Conservation (phyloP, 2,797 vertebrate genomes). For the Thalassophryne amazonica region DNA sequence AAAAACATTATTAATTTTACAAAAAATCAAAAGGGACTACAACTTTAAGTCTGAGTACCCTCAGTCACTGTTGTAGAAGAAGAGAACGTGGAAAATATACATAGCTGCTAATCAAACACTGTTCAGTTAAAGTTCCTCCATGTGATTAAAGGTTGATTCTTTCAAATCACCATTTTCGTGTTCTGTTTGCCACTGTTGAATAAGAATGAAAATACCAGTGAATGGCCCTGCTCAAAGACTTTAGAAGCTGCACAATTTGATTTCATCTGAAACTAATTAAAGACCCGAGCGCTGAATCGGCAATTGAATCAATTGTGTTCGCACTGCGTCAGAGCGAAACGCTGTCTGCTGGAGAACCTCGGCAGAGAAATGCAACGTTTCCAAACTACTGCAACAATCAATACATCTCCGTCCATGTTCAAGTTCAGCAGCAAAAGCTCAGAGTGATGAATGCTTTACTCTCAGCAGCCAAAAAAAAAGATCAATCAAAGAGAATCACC, state of each 20-base stretch:
- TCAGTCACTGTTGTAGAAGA: too few species aligned
- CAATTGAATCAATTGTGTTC: conserved; percentile 9
- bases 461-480: conserved; percentile 24
- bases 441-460: conserved; percentile 4
- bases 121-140: too few species aligned
- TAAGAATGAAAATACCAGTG: background rate
- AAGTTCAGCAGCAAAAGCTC: conserved; percentile 2
- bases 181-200: background rate
- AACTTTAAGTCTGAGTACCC: too few species aligned
- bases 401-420: background rate
- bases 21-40: too few species aligned
- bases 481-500: conserved; percentile 30
- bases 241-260: background rate
- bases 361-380: conserved; percentile 1
- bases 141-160: background rate
- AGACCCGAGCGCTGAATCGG: conserved; percentile 1
- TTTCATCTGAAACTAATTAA: conserved; percentile 5
- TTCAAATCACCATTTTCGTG: background rate
- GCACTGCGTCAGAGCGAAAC: background rate
- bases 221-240: background rate
- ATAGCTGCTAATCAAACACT: too few species aligned
- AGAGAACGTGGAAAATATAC: too few species aligned
- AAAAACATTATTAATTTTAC: too few species aligned
- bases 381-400: conserved; percentile 11
- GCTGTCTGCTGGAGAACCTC: background rate